A percentile compares a stretch with the other conserved stretches of the same genome.
Evolutionary conservation across 2,113 vertebrate genomes (phyloP).

Genomic region (Echinops telfairi): DNA sequence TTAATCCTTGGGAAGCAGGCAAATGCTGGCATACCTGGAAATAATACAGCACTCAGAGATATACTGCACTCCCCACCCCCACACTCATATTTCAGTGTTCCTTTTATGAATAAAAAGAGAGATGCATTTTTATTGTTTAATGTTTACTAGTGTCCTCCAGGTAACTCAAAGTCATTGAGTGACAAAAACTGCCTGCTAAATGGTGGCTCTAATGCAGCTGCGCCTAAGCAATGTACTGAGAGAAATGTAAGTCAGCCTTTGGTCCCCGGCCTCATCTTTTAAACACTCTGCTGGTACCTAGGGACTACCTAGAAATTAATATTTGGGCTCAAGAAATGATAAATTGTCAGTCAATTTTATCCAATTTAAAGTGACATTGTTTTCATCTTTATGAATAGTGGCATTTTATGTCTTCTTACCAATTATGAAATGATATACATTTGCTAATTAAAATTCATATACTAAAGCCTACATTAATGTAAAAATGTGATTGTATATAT

Average conservation of each 20-base stretch:
- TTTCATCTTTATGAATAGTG: not conserved
- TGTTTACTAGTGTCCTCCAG: slow-evolving; percentile 54
- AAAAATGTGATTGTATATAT: not conserved
- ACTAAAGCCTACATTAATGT: not conserved
- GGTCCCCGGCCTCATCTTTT: not conserved
- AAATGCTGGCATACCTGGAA: not conserved
- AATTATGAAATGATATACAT: not conserved
- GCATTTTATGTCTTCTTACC: not conserved
- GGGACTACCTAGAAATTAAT: not conserved
- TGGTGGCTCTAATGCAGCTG: not conserved
- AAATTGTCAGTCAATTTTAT: not conserved
- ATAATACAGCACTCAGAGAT: not conserved
- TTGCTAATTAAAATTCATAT: not conserved
- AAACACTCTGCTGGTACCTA: not conserved
- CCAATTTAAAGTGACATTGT: not conserved
- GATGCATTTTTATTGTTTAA: slow-evolving; percentile 53
- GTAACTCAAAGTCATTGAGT: slow-evolving; percentile 10
- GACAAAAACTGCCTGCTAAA: slow-evolving; percentile 17
- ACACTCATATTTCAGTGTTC: slow-evolving; percentile 8
- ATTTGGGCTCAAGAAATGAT: slow-evolving; percentile 5
- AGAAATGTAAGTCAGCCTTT: slow-evolving; percentile 7
- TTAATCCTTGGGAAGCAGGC: slow-evolving; percentile 51
- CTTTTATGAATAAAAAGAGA: slow-evolving; percentile 62
- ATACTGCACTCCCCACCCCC: not conserved
- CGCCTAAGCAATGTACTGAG: slow-evolving; percentile 17